Evolutionary conservation across 2,113 vertebrate species (phyloP).

Genomic region (Camelus dromedarius): DNA sequence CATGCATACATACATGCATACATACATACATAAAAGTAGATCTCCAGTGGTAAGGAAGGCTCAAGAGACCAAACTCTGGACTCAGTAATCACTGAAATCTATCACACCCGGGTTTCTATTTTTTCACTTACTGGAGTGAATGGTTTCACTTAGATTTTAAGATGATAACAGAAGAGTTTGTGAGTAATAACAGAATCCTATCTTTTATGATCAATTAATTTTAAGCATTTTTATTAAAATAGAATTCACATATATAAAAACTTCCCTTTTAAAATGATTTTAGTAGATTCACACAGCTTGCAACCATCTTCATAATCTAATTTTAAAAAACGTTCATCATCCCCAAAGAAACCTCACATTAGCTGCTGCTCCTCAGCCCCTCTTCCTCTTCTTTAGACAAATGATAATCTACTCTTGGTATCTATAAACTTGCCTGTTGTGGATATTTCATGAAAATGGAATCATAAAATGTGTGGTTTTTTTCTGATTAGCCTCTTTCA

Average conservation of each 20-base stretch:
- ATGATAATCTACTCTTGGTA: not conserved
- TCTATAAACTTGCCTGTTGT: not conserved
- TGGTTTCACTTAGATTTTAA: slow-evolving; percentile 34
- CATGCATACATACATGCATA: too few species aligned
- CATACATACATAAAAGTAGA: too few species aligned
- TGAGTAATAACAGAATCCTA: not conserved
- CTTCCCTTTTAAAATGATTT: not conserved
- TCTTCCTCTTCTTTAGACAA: not conserved
- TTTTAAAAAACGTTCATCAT: slow-evolving; percentile 12
- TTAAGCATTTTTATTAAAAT: slow-evolving; percentile 24
- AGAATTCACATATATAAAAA: not conserved
- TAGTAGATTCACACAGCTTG: not conserved
- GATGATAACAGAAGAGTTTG: not conserved
- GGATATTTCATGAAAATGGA: not conserved
- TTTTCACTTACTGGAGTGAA: not conserved
- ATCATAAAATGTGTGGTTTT: not conserved
- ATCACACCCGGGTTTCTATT: not conserved
- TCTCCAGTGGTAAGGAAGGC: not conserved
- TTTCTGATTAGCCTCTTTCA: not conserved
- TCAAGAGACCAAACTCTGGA: not conserved
- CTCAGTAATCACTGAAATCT: not conserved
- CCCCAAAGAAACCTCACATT: not conserved
- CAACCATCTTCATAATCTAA: not conserved
- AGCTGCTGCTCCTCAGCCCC: not conserved
- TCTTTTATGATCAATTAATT: not conserved